Conservation (phyloP, 2,113 vertebrate species). For the Diadophis punctatus region DNA sequence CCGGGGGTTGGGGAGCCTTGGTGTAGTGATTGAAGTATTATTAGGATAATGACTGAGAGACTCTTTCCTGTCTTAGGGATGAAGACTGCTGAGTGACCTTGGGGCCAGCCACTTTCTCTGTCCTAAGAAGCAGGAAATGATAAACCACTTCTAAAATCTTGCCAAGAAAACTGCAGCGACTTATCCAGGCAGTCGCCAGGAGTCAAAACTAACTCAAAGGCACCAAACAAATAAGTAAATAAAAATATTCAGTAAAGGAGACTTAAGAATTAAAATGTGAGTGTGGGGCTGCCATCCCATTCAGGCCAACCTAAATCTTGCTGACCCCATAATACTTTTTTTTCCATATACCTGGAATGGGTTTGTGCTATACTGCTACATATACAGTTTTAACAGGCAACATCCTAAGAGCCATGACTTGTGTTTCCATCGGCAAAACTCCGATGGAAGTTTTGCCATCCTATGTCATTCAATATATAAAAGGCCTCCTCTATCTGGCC, state of each 20-base stretch:
- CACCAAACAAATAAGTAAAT: neutral
- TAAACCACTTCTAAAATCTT: neutral
- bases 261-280: constrained; percentile 28
- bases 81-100: neutral
- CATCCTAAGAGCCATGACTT: neutral
- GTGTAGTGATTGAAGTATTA: neutral
- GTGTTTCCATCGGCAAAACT: neutral
- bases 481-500: neutral
- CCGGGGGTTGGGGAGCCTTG: neutral
- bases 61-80: neutral
- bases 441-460: too few species aligned
- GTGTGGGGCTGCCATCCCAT: neutral
- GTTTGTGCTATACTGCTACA: neutral
- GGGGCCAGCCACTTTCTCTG: neutral
- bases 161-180: neutral
- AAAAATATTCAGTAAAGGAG: neutral
- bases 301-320: neutral
- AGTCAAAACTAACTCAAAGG: neutral
- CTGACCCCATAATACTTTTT: neutral
- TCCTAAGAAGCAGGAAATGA: neutral
- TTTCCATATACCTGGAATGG: neutral
- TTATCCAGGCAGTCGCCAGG: neutral
- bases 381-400: neutral
- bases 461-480: neutral
- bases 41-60: neutral